Percentiles rank a stretch among this genome's conserved stretches.
These are phyloP conservation scores for Dryas iulia DNA, from an alignment of 1,140 invertebrate genomes.

Conservation along the genomic window DNA sequence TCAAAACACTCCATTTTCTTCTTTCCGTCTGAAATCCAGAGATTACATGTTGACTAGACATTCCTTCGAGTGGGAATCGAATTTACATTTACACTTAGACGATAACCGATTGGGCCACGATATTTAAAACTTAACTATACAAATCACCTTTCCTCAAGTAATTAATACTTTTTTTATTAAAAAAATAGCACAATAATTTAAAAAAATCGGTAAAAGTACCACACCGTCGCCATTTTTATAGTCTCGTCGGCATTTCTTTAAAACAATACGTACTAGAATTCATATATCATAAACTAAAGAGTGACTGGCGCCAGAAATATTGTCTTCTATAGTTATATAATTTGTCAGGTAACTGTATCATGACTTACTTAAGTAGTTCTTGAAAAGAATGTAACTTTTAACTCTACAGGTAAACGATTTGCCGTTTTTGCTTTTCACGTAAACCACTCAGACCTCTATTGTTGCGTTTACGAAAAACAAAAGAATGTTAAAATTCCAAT, in stretches of 20 bases:
- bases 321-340: not conserved
- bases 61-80: too few species aligned
- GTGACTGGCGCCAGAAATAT: not conserved
- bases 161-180: too few species aligned
- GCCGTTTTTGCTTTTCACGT: not conserved
- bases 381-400: not conserved
- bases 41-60: too few species aligned
- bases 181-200: not conserved
- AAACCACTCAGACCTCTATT: not conserved
- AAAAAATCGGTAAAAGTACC: too few species aligned
- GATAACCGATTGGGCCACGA: too few species aligned
- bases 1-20: too few species aligned
- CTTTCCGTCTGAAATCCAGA: too few species aligned
- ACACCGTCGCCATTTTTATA: not conserved
- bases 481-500: slow-evolving; percentile 8
- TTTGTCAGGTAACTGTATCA: not conserved
- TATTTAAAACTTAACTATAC: too few species aligned
- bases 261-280: not conserved
- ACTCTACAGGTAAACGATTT: not conserved
- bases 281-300: not conserved
- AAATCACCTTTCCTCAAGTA: too few species aligned
- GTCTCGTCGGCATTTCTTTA: not conserved
- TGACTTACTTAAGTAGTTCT: not conserved
- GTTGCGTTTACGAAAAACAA: not conserved
- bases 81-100: too few species aligned